Conservation (phyloP, 23 tunicate genomes). For the Clavelina lepadiformis region DNA sequence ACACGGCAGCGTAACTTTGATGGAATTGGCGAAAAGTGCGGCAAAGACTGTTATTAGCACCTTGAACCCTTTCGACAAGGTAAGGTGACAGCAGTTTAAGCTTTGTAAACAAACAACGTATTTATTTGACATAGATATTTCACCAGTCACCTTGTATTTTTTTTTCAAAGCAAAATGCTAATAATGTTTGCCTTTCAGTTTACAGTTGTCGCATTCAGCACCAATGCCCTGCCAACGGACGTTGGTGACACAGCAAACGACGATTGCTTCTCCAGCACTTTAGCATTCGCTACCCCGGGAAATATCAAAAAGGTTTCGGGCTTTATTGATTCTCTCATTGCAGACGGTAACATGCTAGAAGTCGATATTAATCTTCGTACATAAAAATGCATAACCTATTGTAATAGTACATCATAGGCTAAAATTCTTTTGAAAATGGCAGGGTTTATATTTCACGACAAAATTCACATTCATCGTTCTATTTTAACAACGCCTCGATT, state of each 20-base stretch:
- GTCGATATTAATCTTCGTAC: background rate
- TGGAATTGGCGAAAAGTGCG: constrained; percentile 46
- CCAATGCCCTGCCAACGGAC: background rate
- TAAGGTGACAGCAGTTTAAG: no score
- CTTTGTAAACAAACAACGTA: no score
- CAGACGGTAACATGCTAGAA: constrained; percentile 18
- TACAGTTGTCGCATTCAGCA: constrained; percentile 31
- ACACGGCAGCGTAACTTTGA: constrained; percentile 17
- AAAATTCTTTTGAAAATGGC: no score
- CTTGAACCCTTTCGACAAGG: constrained; percentile 51
- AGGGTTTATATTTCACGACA: no score
- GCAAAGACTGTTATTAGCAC: constrained; percentile 52
- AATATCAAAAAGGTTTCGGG: constrained; percentile 11
- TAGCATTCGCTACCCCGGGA: constrained; percentile 27
- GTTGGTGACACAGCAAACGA: constrained; percentile 9
- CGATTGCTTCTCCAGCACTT: constrained; percentile 11
- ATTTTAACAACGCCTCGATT: no score
- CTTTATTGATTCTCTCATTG: constrained; percentile 4
- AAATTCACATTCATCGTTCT: no score
- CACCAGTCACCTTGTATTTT: no score
- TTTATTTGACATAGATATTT: no score
- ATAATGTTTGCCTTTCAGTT: no score
- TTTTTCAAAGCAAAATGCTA: no score
- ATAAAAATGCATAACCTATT: background rate
- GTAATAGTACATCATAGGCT: no score